These are phyloP conservation scores for Linnaemya tessellans DNA, from an alignment of 2,888 invertebrate genomes.

Conservation along the genomic window DNA sequence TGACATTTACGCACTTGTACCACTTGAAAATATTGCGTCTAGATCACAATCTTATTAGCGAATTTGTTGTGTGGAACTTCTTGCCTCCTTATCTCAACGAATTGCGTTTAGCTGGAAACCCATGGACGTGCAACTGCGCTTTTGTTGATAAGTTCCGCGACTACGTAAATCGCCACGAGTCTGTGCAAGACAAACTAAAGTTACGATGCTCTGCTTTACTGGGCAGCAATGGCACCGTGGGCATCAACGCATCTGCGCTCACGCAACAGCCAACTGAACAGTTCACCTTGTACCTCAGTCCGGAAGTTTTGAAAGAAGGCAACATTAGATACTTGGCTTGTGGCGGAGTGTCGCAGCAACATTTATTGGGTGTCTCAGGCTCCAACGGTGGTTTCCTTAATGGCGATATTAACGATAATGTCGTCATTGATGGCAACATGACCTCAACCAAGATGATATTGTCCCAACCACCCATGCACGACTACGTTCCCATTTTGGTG, in stretches of 20 bases:
- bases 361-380: constrained; percentile 72
- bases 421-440: constrained; percentile 85
- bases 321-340: constrained; percentile 78
- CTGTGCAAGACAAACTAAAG: constrained; percentile 89
- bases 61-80: constrained; percentile 91
- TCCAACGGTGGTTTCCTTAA: constrained; percentile 73
- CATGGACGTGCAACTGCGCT: constrained; percentile 94
- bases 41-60: constrained; percentile 91
- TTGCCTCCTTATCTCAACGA: constrained; percentile 87
- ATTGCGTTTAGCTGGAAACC: constrained; percentile 90
- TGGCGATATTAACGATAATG: constrained; percentile 73
- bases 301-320: constrained; percentile 73
- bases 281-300: constrained; percentile 77
- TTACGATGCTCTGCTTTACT: constrained; percentile 87
- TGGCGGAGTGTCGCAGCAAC: constrained; percentile 75
- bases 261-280: constrained; percentile 72
- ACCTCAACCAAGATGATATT: constrained; percentile 86
- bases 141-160: constrained; percentile 91
- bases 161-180: constrained; percentile 90
- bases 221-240: constrained; percentile 76
- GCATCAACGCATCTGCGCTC: constrained; percentile 70
- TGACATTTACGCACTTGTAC: constrained; percentile 92
- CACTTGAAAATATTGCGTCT: constrained; percentile 92
- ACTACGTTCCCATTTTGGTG: constrained; percentile 91
- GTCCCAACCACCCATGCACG: constrained; percentile 86